A percentile compares a stretch with the other conserved stretches of the same genome.
phyloP scores from a whole-genome alignment of 1,140 invertebrate genomes.

The Trialeurodes vaporariorum region DNA sequence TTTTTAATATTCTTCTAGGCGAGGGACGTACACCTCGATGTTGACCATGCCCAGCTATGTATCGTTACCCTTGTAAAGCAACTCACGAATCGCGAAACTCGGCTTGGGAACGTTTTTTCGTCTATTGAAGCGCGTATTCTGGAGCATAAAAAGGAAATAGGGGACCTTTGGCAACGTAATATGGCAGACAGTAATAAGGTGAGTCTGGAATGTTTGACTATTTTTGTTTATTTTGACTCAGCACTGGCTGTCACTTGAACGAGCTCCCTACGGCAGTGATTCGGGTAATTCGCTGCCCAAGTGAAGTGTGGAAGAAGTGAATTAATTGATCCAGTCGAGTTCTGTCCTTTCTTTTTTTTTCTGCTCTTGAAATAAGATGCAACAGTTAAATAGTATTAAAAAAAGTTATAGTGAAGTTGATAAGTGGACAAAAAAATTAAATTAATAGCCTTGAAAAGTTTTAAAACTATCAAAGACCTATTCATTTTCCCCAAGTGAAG shows the following conservation, averaged over 20 bases:
- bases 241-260: background rate
- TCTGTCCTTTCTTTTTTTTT: no score
- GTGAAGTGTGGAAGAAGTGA: no score
- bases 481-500: no score
- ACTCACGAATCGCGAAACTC: conserved; percentile 51
- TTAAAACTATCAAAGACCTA: no score
- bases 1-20: conserved; percentile 16
- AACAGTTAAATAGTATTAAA: no score
- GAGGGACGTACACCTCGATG: conserved; percentile 49
- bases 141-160: conserved; percentile 45
- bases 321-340: no score
- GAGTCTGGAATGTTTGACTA: conserved; percentile 21
- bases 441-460: no score
- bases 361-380: no score
- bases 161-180: conserved; percentile 53
- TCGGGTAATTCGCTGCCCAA: background rate
- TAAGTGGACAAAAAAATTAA: no score
- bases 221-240: background rate
- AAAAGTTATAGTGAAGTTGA: no score
- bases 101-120: conserved; percentile 44
- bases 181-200: conserved; percentile 63
- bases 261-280: background rate
- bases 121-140: background rate
- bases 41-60: conserved; percentile 50
- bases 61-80: conserved; percentile 58